These are phyloP conservation scores for Sericinus montela DNA, from an alignment of 2,888 invertebrate species.

Conservation along the genomic window DNA sequence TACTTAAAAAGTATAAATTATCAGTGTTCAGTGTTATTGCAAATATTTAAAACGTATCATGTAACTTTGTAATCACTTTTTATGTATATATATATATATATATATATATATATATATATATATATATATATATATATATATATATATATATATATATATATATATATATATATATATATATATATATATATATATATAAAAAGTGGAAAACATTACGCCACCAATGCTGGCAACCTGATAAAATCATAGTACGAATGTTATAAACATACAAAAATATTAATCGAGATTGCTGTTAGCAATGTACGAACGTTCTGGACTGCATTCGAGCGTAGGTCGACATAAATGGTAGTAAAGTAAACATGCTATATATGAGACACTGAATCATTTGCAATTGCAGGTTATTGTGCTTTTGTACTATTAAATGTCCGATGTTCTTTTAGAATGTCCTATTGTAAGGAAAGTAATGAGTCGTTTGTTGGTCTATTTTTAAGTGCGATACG, in stretches of 20 bases:
- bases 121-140: too few species aligned
- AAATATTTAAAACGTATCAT: too few species aligned
- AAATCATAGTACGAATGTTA: slow-evolving; percentile 41
- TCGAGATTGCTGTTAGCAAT: slow-evolving; percentile 50
- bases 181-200: too few species aligned
- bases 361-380: slow-evolving; percentile 63
- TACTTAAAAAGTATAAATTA: too few species aligned
- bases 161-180: too few species aligned
- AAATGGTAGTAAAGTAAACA: slow-evolving; percentile 65
- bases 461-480: slow-evolving; percentile 60
- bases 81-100: too few species aligned
- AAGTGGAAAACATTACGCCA: too few species aligned
- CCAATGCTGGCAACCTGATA: slow-evolving; percentile 49
- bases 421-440: slow-evolving; percentile 53
- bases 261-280: slow-evolving; percentile 68
- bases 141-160: too few species aligned
- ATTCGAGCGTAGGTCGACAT: slow-evolving; percentile 58
- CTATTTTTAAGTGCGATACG: slow-evolving; percentile 47
- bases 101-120: too few species aligned
- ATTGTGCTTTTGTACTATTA: slow-evolving; percentile 73
- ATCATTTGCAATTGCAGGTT: slow-evolving; percentile 79
- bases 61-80: too few species aligned
- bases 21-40: too few species aligned
- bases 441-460: slow-evolving; percentile 73
- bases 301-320: slow-evolving; percentile 33